Percentiles rank a stretch among this genome's conserved stretches.
Conservation (phyloP, 2,113 vertebrate genomes). For the Rhynchopsitta pachyrhyncha region DNA sequence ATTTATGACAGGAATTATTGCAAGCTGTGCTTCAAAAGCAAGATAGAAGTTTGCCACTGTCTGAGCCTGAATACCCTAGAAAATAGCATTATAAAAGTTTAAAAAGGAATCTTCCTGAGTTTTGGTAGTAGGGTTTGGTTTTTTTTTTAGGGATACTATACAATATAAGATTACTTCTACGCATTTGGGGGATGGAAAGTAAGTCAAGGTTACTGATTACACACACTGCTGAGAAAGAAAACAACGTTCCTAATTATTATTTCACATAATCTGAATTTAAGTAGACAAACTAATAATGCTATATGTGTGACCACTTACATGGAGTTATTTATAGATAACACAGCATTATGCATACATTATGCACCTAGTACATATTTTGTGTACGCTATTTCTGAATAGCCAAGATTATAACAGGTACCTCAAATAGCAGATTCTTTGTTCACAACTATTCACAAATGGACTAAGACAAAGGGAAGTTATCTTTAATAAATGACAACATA, state of each 20-base stretch:
- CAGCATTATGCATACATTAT: background rate
- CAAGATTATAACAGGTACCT: background rate
- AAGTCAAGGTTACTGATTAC: background rate
- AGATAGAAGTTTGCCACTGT: conserved; percentile 97
- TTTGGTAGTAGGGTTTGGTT: background rate
- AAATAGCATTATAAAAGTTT: conserved; percentile 1
- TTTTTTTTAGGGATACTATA: background rate
- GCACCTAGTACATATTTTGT: background rate
- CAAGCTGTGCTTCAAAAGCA: conserved; percentile 94
- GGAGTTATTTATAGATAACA: background rate
- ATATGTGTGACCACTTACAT: background rate
- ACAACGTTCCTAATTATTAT: background rate
- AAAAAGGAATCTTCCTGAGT: background rate
- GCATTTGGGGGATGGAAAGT: background rate
- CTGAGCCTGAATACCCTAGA: conserved; percentile 95
- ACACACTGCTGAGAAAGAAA: background rate
- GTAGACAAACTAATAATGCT: background rate
- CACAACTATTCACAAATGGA: background rate
- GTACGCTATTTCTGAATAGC: background rate
- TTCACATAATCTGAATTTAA: background rate
- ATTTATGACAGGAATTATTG: conserved; percentile 94
- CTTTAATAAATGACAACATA: background rate
- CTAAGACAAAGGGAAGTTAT: background rate
- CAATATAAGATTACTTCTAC: background rate
- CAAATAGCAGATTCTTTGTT: background rate